A percentile compares a stretch with the other conserved stretches of the same genome.
Evolutionary conservation across 1,140 invertebrate species (phyloP).

Genomic region (Hyposmocoma kahamanoa): DNA sequence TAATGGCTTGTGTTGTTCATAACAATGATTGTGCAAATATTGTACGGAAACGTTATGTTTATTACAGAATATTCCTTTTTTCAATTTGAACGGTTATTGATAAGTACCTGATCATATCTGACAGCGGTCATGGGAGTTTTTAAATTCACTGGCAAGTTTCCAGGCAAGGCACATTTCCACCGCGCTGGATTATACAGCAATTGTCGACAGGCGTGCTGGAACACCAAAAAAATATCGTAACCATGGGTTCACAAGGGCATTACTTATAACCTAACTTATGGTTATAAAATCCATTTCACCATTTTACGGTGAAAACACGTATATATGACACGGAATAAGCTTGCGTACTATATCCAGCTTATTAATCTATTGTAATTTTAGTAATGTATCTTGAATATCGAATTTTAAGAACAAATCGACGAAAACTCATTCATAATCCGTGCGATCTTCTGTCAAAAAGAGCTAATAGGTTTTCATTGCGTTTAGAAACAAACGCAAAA

Average conservation of each 20-base stretch:
- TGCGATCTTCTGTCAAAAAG: slow-evolving; percentile 33
- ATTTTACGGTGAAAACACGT: slow-evolving; percentile 22
- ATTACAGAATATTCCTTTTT: no score
- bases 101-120: slow-evolving; percentile 52
- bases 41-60: background rate
- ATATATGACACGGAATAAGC: slow-evolving; percentile 10
- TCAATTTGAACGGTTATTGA: no score
- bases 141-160: slow-evolving; percentile 22
- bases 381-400: slow-evolving; percentile 9
- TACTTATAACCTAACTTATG: slow-evolving; percentile 42
- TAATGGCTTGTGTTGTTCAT: no score
- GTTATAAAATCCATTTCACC: slow-evolving; percentile 22
- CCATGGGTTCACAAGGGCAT: slow-evolving; percentile 16
- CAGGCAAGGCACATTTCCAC: slow-evolving; percentile 54
- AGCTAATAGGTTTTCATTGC: slow-evolving; percentile 6
- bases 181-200: slow-evolving; percentile 54
- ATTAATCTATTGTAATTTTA: slow-evolving; percentile 16
- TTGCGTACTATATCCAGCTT: slow-evolving; percentile 12
- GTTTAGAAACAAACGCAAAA: background rate
- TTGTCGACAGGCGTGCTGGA: slow-evolving; percentile 64
- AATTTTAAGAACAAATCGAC: slow-evolving; percentile 26
- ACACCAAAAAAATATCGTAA: slow-evolving; percentile 19
- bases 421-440: slow-evolving; percentile 34
- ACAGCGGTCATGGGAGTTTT: slow-evolving; percentile 34
- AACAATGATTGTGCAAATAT: no score